These are phyloP conservation scores for Marisa cornuarietis DNA, from an alignment of 1,140 invertebrate genomes.

Conservation along the genomic window DNA sequence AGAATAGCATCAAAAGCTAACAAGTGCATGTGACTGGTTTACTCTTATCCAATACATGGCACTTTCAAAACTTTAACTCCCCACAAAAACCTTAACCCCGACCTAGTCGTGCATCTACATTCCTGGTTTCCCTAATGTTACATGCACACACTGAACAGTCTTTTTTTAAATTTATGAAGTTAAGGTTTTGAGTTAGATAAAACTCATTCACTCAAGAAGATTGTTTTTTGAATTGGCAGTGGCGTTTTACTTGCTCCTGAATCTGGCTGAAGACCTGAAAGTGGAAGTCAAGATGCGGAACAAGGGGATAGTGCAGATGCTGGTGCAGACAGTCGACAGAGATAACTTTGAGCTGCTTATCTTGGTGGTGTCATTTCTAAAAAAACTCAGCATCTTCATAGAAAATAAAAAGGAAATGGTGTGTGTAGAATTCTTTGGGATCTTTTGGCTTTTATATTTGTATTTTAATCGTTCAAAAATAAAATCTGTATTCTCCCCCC, in stretches of 20 bases:
- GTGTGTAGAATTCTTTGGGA: constrained; percentile 26
- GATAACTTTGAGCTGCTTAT: constrained; percentile 86
- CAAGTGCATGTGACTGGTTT: too few species aligned
- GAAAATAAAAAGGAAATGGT: constrained; percentile 96
- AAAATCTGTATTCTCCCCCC: constrained; percentile 74
- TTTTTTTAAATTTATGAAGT: background rate
- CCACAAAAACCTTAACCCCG: background rate
- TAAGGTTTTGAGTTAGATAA: too few species aligned
- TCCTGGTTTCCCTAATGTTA: background rate
- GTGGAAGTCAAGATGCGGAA: constrained; percentile 97
- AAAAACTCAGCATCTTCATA: constrained; percentile 92
- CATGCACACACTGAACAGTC: background rate
- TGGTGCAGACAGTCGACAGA: constrained; percentile 89
- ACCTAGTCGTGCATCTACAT: too few species aligned
- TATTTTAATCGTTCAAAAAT: too few species aligned
- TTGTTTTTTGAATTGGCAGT: constrained; percentile 55
- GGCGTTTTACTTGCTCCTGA: constrained; percentile 88
- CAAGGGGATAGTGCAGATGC: constrained; percentile 87
- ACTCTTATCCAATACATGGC: too few species aligned
- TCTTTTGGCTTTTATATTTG: too few species aligned
- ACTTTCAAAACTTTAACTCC: too few species aligned
- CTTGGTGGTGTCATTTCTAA: constrained; percentile 92
- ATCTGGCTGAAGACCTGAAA: constrained; percentile 92
- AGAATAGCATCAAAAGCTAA: too few species aligned
- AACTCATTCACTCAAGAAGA: background rate